A percentile compares a stretch with the other conserved stretches of the same genome.
phyloP scores from a whole-genome alignment of 2,888 invertebrate genomes.

The Cenopis cana region DNA sequence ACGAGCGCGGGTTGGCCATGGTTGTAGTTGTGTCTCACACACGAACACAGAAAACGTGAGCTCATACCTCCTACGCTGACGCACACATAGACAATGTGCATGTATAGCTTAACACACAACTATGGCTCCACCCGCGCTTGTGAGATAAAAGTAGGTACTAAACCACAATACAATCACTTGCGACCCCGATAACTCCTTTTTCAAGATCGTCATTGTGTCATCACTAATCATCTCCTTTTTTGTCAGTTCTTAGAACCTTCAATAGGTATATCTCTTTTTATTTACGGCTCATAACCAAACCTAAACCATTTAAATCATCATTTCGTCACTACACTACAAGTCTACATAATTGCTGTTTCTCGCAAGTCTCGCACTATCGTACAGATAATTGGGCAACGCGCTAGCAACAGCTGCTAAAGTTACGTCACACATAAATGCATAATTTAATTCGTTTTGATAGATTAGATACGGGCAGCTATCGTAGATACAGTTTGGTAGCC shows the following conservation, averaged over 20 bases:
- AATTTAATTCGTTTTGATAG: constrained; percentile 9
- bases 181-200: not conserved
- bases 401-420: not conserved
- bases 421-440: constrained; percentile 28
- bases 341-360: not conserved
- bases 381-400: not conserved
- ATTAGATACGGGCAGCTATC: constrained; percentile 3
- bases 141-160: too few relatives aligned
- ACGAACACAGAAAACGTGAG: too few relatives aligned
- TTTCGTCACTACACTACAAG: not conserved
- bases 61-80: too few relatives aligned
- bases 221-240: not conserved
- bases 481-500: constrained; percentile 8
- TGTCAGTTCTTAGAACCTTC: not conserved
- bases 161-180: not conserved
- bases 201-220: not conserved
- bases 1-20: too few relatives aligned
- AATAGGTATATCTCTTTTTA: too few relatives aligned
- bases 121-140: too few relatives aligned
- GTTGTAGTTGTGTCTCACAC: too few relatives aligned
- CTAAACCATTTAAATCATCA: not conserved
- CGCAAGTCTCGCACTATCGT: not conserved
- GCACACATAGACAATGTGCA: too few relatives aligned
- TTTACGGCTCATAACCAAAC: not conserved
- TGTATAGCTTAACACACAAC: too few relatives aligned